Conservation (phyloP, 2,888 invertebrate species). For the Eupithecia centaureata region DNA sequence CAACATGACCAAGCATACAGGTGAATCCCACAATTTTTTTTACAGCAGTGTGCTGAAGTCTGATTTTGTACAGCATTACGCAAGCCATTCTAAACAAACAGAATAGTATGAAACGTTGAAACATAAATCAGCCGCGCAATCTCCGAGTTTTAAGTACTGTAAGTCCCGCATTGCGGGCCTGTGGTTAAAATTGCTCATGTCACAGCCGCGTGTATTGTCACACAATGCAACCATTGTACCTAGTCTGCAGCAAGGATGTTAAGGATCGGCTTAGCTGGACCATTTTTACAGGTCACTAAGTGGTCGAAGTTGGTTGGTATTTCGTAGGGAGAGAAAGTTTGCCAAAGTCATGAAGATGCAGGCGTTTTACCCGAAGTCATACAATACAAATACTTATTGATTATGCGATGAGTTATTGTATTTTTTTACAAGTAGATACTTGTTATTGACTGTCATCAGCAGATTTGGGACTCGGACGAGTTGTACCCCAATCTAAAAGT, state of each 20-base stretch:
- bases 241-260: background rate
- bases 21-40: background rate
- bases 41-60: background rate
- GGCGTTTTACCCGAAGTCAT: background rate
- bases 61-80: conserved; percentile 24
- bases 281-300: background rate
- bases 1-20: background rate
- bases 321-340: background rate
- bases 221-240: conserved; percentile 46
- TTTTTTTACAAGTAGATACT: no score
- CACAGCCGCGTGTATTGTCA: conserved; percentile 38
- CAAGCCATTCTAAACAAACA: conserved; percentile 35
- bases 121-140: conserved; percentile 46
- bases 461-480: no score
- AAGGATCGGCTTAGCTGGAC: background rate
- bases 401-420: background rate
- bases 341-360: background rate
- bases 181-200: conserved; percentile 59
- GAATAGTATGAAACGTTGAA: conserved; percentile 39
- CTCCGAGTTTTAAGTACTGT: conserved; percentile 55
- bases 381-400: background rate
- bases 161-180: conserved; percentile 68
- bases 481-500: no score
- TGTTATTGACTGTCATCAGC: no score
- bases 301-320: background rate